These are phyloP conservation scores for Athalia circularis DNA, from an alignment of 2,888 invertebrate species.

Conservation along the genomic window DNA sequence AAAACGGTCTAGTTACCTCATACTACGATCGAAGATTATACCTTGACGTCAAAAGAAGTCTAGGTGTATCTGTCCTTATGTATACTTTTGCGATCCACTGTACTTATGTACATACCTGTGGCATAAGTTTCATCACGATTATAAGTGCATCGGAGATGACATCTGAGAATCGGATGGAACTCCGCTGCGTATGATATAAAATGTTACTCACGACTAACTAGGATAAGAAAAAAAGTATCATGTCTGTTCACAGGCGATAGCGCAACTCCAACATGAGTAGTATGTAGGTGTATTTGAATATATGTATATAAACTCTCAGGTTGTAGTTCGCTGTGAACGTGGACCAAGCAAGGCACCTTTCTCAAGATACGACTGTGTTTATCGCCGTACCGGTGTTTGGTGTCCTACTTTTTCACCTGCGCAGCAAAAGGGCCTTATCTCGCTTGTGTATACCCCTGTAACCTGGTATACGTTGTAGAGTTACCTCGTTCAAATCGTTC, in stretches of 20 bases:
- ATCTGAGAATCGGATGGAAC: neutral
- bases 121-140: too few species aligned
- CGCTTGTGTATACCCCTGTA: neutral
- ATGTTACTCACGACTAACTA: slow-evolving; percentile 8
- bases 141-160: too few species aligned
- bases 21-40: neutral
- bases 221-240: neutral
- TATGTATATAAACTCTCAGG: neutral
- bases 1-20: slow-evolving; percentile 16
- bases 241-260: slow-evolving; percentile 30
- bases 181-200: neutral
- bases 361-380: slow-evolving; percentile 32
- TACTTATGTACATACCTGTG: too few species aligned
- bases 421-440: slow-evolving; percentile 37
- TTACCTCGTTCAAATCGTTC: slow-evolving; percentile 12
- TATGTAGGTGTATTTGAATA: too few species aligned
- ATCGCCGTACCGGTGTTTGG: slow-evolving; percentile 29
- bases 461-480: neutral
- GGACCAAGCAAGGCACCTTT: slow-evolving; percentile 28
- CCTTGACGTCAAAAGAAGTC: too few species aligned
- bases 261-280: neutral
- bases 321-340: slow-evolving; percentile 31
- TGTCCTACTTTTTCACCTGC: slow-evolving; percentile 44
- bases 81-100: neutral
- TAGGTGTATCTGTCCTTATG: neutral